Base-by-base conservation (phyloP, 2,888 invertebrate genomes). In the Priocnemis perturbator region DNA sequence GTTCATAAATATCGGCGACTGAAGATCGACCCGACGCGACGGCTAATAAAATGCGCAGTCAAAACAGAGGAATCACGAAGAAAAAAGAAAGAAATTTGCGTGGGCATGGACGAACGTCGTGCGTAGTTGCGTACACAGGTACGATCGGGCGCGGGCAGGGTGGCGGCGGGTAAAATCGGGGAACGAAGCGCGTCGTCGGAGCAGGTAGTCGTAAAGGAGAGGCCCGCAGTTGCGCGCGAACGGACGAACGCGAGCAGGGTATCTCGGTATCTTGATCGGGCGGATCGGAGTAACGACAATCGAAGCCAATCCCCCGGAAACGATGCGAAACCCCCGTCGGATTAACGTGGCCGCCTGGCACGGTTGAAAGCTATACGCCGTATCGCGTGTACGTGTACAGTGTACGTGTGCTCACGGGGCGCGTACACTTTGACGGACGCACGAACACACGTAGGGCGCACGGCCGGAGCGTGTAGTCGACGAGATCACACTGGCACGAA, bases 311-410 rank as follows among this genome's bases (percentile, higher is more conserved):
- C 81, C 84, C 82, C 80, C 80, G 81, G 81, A 82, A 85, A 84
- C 86, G 79, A 79, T 79, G 78, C 79, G 81, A 83, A 84, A 80
- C 82, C 84, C 81, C 81, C 81, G 77, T 81, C 79, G 85, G 85
- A 87, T 87, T 87, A 86, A 82, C 81, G 79, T 83, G 74, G 80
- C 79, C 77, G 80, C 73, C 73, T 37, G 75, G 74, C 66, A 66
- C 77, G 73, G 74, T 78, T 76, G 84, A 82, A 83, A 79, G 74
- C 81, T 71, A 79, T 70, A 79, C 79, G 61, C 67, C 57, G 20
- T 19, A 19, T 9, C 19, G 37, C 11, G 48, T 53, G 53, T 47
- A 58, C 55, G 48, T 15, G 7, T 47, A n/a, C 21, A 3, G 14
- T 2, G 59, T 4, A 15, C 4, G 11, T 61, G 23, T 17, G 21